Conservation (phyloP, 2,888 invertebrate genomes). For the Abscondita cerata region DNA sequence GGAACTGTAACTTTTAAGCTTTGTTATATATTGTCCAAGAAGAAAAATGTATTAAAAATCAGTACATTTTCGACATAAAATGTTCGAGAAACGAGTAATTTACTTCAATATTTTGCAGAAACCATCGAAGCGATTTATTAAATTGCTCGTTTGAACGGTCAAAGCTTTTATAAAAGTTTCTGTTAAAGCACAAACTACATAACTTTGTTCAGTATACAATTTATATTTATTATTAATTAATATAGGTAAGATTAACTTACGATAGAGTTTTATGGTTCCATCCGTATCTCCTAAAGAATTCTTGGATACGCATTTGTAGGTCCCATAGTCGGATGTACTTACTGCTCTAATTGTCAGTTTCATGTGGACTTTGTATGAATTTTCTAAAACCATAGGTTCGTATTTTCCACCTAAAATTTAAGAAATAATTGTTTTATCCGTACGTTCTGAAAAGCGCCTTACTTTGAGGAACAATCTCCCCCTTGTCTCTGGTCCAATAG, state of each 20-base stretch:
- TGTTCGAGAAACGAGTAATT: constrained; percentile 29
- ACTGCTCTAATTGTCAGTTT: constrained; percentile 75
- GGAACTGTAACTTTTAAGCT: no score
- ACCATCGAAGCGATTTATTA: constrained; percentile 34
- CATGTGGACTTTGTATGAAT: constrained; percentile 79
- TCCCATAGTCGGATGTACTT: constrained; percentile 73
- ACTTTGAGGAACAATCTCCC: constrained; percentile 70
- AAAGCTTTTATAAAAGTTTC: constrained; percentile 33
- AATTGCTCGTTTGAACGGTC: constrained; percentile 35
- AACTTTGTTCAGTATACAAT: constrained; percentile 21
- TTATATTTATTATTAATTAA: constrained; percentile 27
- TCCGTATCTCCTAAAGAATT: constrained; percentile 85
- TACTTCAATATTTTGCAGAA: constrained; percentile 32
- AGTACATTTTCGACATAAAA: constrained; percentile 27
- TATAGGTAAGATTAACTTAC: constrained; percentile 64
- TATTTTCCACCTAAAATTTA: constrained; percentile 62
- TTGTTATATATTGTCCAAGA: background rate
- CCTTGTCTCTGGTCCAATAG: constrained; percentile 75
- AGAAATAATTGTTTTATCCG: background rate
- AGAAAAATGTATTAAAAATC: constrained; percentile 25
- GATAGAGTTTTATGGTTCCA: constrained; percentile 81
- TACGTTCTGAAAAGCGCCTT: constrained; percentile 43
- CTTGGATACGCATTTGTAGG: constrained; percentile 83
- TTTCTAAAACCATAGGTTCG: constrained; percentile 74
- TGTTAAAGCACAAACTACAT: constrained; percentile 20